A percentile compares a stretch with the other conserved stretches of the same genome.
phyloP scores from a whole-genome alignment of 2,888 invertebrate species.

The Scaptomyza parva region DNA sequence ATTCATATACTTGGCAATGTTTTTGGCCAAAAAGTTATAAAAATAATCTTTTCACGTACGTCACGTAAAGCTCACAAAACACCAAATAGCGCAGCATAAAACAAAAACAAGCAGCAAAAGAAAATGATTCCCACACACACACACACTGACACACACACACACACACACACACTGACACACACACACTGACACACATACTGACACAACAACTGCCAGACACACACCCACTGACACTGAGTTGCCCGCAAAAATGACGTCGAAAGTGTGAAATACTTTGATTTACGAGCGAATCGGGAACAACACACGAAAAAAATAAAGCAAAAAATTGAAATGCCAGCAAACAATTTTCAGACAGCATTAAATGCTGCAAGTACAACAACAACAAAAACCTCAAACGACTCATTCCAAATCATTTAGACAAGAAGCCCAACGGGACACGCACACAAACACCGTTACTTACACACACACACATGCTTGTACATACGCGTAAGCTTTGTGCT shows the following conservation, averaged over 20 bases:
- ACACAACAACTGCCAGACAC: conserved; percentile 29
- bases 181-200: conserved; percentile 11
- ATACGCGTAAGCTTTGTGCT: background rate
- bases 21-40: conserved; percentile 8
- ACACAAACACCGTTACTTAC: background rate
- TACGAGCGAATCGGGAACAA: conserved; percentile 63
- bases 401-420: conserved; percentile 16
- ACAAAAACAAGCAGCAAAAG: conserved; percentile 24
- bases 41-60: conserved; percentile 46
- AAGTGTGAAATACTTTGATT: conserved; percentile 72
- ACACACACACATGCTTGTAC: background rate
- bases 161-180: conserved; percentile 48
- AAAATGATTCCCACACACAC: conserved; percentile 33
- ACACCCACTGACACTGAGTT: conserved; percentile 42
- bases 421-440: conserved; percentile 19
- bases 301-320: too few relatives aligned
- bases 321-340: conserved; percentile 24
- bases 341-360: conserved; percentile 20
- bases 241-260: conserved; percentile 69
- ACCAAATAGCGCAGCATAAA: conserved; percentile 31
- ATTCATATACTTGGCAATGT: background rate
- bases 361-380: conserved; percentile 31
- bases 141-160: conserved; percentile 5
- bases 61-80: conserved; percentile 58
- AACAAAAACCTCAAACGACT: conserved; percentile 15